Base-by-base conservation (phyloP, 2,113 vertebrate genomes). In the Ardeotis arabs region DNA sequence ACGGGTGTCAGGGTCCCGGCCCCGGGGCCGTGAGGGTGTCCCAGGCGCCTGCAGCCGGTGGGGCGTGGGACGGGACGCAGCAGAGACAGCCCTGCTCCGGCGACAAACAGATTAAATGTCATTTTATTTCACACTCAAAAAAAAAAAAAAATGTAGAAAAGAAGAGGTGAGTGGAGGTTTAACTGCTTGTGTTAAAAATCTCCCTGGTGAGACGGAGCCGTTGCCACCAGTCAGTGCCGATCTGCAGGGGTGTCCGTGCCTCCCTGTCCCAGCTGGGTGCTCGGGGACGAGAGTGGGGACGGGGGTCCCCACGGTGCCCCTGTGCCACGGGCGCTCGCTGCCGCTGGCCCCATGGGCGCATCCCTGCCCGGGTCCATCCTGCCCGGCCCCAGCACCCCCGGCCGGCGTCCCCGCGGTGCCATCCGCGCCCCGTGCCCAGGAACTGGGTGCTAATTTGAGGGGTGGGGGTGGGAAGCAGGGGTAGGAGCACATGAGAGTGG, bases 91-190 rank as follows among this genome's bases (percentile, higher is more conserved):
- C 55, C 63, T 9, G 7, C 53, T 81, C 74, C 10, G 9, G 49
- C 68, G 85, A 58, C 86, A 53, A 97, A 97, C 97, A 97, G 98
- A 97, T 98, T 98, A 98, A 98, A 98, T 98, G 98, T 98, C 93
- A 96, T 98, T 99, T 99, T 99, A 99, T 99, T 99, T 98, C 98
- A 98, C 98, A 98, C 98, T 63, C 41, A 41, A 3, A 14, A 78
- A 53, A 56, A 23, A 23, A 44, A 39, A 64, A 98, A 98, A 98
- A 99, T 98, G 98, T 99, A 99, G 98, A 99, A 99, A 99, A 99
- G 98, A 99, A 99, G 98, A 98, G 98, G 98, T 98, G 98, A 98
- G 98, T 98, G 98, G 98, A 98, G 92, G 56, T 97, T 97, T 95
- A 93, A 93, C 97, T 96, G 91, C 94, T 97, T 68, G 76, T 96